phyloP scores from a whole-genome alignment of 2,888 invertebrate genomes.

The Coelopa pilipes region DNA sequence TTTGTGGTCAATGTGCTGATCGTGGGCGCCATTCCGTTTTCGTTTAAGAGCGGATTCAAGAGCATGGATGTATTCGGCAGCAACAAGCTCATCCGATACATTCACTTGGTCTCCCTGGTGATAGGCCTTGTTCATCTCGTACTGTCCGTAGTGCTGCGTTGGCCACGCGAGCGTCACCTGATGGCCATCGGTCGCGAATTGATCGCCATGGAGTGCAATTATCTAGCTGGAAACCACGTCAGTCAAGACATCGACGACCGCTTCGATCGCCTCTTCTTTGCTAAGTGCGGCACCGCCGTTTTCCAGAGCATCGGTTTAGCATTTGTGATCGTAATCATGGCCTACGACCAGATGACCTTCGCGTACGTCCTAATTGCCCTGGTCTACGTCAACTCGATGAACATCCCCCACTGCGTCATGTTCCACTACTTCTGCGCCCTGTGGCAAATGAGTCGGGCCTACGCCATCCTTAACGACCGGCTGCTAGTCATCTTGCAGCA shows the following conservation, averaged over 20 bases:
- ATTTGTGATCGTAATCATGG: background rate
- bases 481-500: background rate
- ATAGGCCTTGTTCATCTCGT: background rate
- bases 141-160: background rate
- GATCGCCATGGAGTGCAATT: background rate
- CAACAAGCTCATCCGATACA: background rate
- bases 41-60: background rate
- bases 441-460: slow-evolving; percentile 1
- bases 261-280: background rate
- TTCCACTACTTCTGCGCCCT: slow-evolving; percentile 7
- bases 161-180: background rate
- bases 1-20: background rate
- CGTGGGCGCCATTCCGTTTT: background rate
- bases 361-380: background rate
- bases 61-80: background rate
- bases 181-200: background rate
- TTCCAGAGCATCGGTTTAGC: background rate
- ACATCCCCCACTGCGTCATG: slow-evolving; percentile 8
- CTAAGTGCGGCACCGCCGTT: background rate
- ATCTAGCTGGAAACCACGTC: background rate
- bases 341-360: background rate
- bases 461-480: slow-evolving; percentile 2
- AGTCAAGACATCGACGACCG: background rate
- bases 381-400: background rate
- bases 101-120: background rate